A percentile compares a stretch with the other conserved stretches of the same genome.
Evolutionary conservation across 2,888 invertebrate genomes (phyloP).

Genomic region (Aleiodes testaceus): DNA sequence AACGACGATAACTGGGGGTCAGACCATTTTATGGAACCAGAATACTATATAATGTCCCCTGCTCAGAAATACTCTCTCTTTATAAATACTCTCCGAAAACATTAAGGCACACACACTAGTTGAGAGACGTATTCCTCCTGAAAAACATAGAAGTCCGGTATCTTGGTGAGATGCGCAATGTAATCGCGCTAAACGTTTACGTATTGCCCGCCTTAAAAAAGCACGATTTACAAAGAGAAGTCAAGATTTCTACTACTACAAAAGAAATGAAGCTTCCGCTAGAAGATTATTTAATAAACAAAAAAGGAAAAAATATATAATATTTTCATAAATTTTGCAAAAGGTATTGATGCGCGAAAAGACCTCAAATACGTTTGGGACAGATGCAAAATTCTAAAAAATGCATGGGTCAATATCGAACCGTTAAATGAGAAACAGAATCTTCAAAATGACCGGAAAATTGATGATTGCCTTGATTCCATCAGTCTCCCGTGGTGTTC

Average conservation of each 20-base stretch:
- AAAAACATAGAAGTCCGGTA: slow-evolving; percentile 3
- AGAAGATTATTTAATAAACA: not conserved
- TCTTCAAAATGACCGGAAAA: not conserved
- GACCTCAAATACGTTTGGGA: slow-evolving; percentile 43
- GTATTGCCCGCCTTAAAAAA: not conserved
- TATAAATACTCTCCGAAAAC: not conserved
- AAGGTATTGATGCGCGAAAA: slow-evolving; percentile 5
- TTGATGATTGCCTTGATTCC: slow-evolving; percentile 2
- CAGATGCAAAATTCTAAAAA: slow-evolving; percentile 43
- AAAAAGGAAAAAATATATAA: too few relatives aligned
- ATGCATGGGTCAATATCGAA: slow-evolving; percentile 39
- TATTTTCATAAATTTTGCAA: not conserved
- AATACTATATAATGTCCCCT: not conserved
- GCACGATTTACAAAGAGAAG: not conserved
- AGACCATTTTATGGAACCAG: not conserved
- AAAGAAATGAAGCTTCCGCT: not conserved
- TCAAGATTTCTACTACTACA: not conserved
- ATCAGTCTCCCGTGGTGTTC: slow-evolving; percentile 33
- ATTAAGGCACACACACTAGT: not conserved
- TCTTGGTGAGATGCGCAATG: not conserved
- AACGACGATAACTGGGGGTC: not conserved
- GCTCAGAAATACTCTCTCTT: not conserved
- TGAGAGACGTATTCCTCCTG: not conserved
- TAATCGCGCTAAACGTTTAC: not conserved
- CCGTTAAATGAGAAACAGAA: not conserved